A percentile compares a stretch with the other conserved stretches of the same genome.
Evolutionary conservation across 2,113 vertebrate species (phyloP).

Genomic region (Cacatua alba): DNA sequence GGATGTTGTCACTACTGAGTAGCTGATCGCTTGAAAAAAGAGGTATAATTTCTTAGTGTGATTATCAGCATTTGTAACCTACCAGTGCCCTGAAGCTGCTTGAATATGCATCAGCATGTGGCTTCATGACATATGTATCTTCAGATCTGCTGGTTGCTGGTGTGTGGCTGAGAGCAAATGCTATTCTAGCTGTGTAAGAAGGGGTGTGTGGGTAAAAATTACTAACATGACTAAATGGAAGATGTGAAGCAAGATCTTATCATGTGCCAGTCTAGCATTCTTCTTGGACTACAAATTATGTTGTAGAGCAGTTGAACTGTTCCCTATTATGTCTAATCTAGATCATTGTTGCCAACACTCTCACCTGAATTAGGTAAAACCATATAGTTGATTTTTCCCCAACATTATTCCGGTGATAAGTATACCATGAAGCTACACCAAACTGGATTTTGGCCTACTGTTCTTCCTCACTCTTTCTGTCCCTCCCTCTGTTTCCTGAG

Average conservation of each 20-base stretch:
- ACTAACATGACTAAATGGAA: not conserved
- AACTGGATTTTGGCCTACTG: not conserved
- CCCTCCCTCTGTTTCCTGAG: not conserved
- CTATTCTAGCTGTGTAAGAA: not conserved
- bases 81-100: not conserved
- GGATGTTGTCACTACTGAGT: not conserved
- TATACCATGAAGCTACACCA: not conserved
- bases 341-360: not conserved
- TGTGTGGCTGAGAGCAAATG: not conserved
- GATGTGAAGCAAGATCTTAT: not conserved
- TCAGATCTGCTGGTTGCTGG: not conserved
- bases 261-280: not conserved
- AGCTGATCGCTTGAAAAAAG: not conserved
- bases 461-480: not conserved
- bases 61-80: not conserved
- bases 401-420: rapidly evolving
- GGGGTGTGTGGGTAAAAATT: not conserved
- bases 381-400: no score
- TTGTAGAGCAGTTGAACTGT: not conserved
- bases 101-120: not conserved
- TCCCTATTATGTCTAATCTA: not conserved
- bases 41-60: not conserved
- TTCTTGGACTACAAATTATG: not conserved
- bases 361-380: not conserved
- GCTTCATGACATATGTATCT: not conserved